Base-by-base conservation (phyloP, 2,888 invertebrate genomes). In the Anticlea derivata region DNA sequence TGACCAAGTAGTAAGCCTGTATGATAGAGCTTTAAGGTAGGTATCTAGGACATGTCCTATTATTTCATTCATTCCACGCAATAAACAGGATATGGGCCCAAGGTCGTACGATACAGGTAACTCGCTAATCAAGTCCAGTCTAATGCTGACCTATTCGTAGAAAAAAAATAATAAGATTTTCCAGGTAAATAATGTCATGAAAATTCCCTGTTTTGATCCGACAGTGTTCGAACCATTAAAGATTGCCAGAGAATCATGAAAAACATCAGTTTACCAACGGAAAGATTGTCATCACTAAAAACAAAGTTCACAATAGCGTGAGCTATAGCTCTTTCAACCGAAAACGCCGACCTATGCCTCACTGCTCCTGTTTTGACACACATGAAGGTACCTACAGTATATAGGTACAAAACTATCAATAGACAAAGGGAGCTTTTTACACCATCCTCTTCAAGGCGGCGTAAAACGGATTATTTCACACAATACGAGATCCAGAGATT, bases 391-490 rank as follows among this genome's bases (percentile, higher is more conserved):
- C n/a, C n/a, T n/a, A n/a, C 35, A 1, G 29, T 37, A 22, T 12
- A 8, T 29, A 38, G n/a, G 22, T 5, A 33, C 33, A 35, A 37
- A 41, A 35, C 23, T 39, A 33, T 39, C 38, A 34, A 30, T 34
- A 43, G 31, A 39, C 30, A 58, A 47, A 49, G 20, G 30, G 2
- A 5, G 26, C 3, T 44, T 44, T 44, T 53, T 48, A 34, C 43
- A 39, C 12, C 20, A 45, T 40, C 40, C 23, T 13, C 29, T 29
- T 48, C 54, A 59, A 61, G 41, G 45, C 23, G 12, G 27, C 37
- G 44, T 22, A 55, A 56, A 58, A 47, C 41, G 60, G 58, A 62
- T 64, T 60, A 62, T 5, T 37, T 11, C 3, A 33, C 34, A 60
- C 56, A 59, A 58, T 45, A 40, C 40, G 33, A 27, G 51, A 55